Evolutionary conservation across 1,140 invertebrate genomes (phyloP), one percentile per base, ranked within the genome.

Genomic region (Drosophila orosa): DNA sequence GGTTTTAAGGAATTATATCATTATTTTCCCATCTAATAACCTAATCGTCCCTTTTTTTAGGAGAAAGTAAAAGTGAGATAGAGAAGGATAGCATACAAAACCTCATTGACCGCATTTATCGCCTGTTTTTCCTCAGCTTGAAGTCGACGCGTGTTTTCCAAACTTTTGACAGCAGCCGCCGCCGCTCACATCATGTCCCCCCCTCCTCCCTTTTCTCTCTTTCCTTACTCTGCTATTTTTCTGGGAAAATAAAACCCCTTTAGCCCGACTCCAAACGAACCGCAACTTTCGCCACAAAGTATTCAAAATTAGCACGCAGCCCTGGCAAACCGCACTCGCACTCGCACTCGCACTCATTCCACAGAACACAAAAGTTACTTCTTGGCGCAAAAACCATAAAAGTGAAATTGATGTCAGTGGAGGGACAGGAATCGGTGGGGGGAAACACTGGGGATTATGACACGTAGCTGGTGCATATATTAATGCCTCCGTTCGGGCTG

Each of bases 251-350:
- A 54, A 35, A 54, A 54, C 35, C 55, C 24, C 33, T 15, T 45
- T 45, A 45, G 24, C 22, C 22, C 56, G 8, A 58, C 39, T 58
- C 39, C 56, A 44, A 44, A 19, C 29, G 35, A 44, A 54, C 39
- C 42, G 48, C 52, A 75, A 58, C 39, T 17, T 48, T 56, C 58
- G 44, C 78, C 77, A 48, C 78, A 80, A 73, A 75, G 78, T 81
- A 80, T 80, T 80, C 54, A 69, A 80, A 83, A 78, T 73, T 78
- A 74, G 71, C 71, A 74, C 71, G 67, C 61, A 68, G 55, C 42
- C 24, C 67, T 52, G 74, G 63, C 42, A 78, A 59, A 40, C 74
- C 79, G 7, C 67, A 71, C 39, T 25, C 47, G 15, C 42, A 7
- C 22, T 24, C n/a, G n/a, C n/a, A n/a, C 39, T 27, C 24, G 13